Conservation (phyloP, 2,888 invertebrate genomes). For the Mellilla xanthometata region DNA sequence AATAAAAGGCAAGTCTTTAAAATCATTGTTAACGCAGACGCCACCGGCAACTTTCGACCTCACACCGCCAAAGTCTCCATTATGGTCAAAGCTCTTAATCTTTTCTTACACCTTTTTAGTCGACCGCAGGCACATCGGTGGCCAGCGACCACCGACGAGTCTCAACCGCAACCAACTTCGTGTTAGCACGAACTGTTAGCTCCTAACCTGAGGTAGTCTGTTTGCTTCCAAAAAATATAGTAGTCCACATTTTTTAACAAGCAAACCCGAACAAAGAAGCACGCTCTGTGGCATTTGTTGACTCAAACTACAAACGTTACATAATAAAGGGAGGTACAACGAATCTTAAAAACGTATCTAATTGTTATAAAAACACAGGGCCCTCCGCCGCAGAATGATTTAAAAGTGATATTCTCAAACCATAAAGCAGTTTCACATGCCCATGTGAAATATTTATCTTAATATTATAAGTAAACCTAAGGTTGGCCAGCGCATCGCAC, state of each 20-base stretch:
- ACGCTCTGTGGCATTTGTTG: conserved; percentile 57
- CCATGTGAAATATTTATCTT: conserved; percentile 81
- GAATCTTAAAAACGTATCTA: conserved; percentile 73
- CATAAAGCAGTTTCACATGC: conserved; percentile 80
- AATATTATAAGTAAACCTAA: conserved; percentile 82
- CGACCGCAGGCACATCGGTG: conserved; percentile 15
- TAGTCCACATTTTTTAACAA: conserved; percentile 76
- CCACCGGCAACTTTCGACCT: conserved; percentile 11
- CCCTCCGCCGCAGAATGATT: conserved; percentile 66
- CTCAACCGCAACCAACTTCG: conserved; percentile 21
- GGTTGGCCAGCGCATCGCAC: conserved; percentile 39
- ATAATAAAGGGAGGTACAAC: conserved; percentile 72
- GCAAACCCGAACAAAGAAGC: conserved; percentile 60
- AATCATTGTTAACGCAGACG: conserved; percentile 10
- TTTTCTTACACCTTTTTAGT: conserved; percentile 22
- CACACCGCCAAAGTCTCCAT: conserved; percentile 19
- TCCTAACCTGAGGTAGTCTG: conserved; percentile 45
- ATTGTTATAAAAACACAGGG: conserved; percentile 79
- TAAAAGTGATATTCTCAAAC: conserved; percentile 79
- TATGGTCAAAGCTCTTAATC: conserved; percentile 27
- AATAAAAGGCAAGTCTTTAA: conserved; percentile 11
- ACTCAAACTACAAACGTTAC: conserved; percentile 62
- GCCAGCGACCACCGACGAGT: conserved; percentile 15
- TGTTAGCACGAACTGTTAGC: conserved; percentile 67
- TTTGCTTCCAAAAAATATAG: conserved; percentile 62